Percentiles rank a stretch among this genome's conserved stretches.
Conservation (phyloP, 35 echinoderm and acorn worm species). For the Hemicentrotus pulcherrimus region DNA sequence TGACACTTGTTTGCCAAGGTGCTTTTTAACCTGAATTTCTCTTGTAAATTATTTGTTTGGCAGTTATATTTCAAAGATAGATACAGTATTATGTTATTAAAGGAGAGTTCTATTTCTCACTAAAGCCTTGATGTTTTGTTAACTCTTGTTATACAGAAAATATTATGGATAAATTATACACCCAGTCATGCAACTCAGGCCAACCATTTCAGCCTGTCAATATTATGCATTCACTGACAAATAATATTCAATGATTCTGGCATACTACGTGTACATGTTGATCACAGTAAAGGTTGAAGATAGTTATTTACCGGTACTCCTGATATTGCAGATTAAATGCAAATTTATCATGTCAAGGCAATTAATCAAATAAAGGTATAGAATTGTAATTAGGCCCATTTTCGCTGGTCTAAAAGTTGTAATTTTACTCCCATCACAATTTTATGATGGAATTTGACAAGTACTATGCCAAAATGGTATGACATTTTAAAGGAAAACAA, state of each 20-base stretch:
- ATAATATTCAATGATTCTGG: not conserved
- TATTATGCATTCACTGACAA: too few relatives aligned
- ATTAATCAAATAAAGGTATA: not conserved
- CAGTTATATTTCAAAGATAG: not conserved
- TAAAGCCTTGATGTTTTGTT: not conserved
- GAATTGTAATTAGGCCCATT: too few relatives aligned
- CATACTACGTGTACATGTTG: not conserved
- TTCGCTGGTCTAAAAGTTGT: too few relatives aligned
- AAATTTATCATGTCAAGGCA: not conserved
- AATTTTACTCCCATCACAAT: too few relatives aligned
- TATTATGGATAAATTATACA: not conserved
- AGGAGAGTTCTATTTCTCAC: not conserved
- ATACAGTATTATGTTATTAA: not conserved
- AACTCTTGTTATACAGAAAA: not conserved
- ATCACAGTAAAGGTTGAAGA: not conserved
- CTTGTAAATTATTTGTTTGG: not conserved
- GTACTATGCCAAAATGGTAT: too few relatives aligned
- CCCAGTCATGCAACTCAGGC: too few relatives aligned
- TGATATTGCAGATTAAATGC: not conserved
- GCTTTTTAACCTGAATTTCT: not conserved
- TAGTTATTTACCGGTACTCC: not conserved
- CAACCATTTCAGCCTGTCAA: too few relatives aligned
- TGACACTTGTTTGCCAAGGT: not conserved
- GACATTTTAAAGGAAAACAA: not conserved
- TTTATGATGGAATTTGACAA: too few relatives aligned